Conservation (phyloP, 2,888 invertebrate species). For the Netelia virgata region DNA sequence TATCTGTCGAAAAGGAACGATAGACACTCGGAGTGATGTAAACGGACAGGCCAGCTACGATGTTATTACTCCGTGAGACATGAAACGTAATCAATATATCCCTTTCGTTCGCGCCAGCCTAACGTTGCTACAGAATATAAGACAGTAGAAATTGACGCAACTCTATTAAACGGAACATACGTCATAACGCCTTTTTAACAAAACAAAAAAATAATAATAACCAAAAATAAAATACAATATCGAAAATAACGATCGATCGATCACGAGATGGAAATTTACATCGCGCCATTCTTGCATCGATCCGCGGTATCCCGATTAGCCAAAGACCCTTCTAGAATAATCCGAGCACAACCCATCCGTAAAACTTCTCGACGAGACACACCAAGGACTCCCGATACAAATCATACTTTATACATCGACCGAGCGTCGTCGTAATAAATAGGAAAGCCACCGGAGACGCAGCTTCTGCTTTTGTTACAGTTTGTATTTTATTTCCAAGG, state of each 20-base stretch:
- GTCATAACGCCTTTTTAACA: neutral
- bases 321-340: too few species aligned
- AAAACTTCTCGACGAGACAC: too few species aligned
- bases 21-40: slow-evolving; percentile 45
- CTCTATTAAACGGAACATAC: neutral
- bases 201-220: neutral
- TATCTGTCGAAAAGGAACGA: slow-evolving; percentile 49
- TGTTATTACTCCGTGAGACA: slow-evolving; percentile 40
- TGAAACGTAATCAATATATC: slow-evolving; percentile 42
- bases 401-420: too few species aligned
- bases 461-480: neutral
- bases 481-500: neutral
- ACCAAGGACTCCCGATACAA: too few species aligned
- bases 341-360: too few species aligned
- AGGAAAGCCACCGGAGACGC: neutral
- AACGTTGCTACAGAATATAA: neutral
- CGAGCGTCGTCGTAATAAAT: neutral
- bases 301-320: too few species aligned
- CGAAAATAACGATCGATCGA: neutral
- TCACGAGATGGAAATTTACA: neutral
- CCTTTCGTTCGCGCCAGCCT: neutral
- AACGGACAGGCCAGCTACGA: slow-evolving; percentile 48
- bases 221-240: neutral
- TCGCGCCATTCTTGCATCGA: too few species aligned
- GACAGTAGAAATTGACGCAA: neutral